These are phyloP conservation scores for Cydia strobilella DNA, from an alignment of 1,140 invertebrate species.

Conservation along the genomic window DNA sequence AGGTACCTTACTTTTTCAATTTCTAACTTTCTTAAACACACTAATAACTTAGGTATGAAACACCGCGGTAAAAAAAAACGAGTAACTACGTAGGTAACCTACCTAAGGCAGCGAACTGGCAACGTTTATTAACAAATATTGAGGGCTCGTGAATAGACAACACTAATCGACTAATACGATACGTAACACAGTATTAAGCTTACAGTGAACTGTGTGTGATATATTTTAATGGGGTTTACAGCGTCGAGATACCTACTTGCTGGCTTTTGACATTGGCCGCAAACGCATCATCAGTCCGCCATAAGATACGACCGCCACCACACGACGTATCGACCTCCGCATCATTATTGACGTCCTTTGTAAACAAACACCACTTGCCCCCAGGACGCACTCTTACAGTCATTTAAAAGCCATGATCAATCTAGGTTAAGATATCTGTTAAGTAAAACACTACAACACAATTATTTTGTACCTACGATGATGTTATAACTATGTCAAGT, in stretches of 20 bases:
- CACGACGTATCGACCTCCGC: conserved; percentile 66
- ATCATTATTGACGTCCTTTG: conserved; percentile 74
- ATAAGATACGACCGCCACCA: conserved; percentile 76
- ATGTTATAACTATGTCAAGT: conserved; percentile 56
- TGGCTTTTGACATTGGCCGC: conserved; percentile 80
- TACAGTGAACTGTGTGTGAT: conserved; percentile 63
- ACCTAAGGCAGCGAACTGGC: conserved; percentile 18
- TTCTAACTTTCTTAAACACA: background rate
- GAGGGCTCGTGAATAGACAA: conserved; percentile 39
- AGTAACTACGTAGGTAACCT: conserved; percentile 13
- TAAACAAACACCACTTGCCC: conserved; percentile 35
- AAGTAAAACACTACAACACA: conserved; percentile 67
- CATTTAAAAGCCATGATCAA: conserved; percentile 72
- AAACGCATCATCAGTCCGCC: conserved; percentile 69
- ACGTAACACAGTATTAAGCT: conserved; percentile 50
- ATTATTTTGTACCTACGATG: conserved; percentile 73
- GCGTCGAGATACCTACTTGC: conserved; percentile 80
- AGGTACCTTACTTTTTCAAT: background rate
- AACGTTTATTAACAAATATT: conserved; percentile 19
- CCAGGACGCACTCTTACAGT: conserved; percentile 63
- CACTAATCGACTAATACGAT: conserved; percentile 63
- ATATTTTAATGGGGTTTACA: conserved; percentile 78
- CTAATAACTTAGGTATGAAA: background rate
- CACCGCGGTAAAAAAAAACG: background rate
- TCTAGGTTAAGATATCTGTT: conserved; percentile 66